Conservation (phyloP, 1,140 invertebrate species). For the Drosophila sulfurigaster region DNA sequence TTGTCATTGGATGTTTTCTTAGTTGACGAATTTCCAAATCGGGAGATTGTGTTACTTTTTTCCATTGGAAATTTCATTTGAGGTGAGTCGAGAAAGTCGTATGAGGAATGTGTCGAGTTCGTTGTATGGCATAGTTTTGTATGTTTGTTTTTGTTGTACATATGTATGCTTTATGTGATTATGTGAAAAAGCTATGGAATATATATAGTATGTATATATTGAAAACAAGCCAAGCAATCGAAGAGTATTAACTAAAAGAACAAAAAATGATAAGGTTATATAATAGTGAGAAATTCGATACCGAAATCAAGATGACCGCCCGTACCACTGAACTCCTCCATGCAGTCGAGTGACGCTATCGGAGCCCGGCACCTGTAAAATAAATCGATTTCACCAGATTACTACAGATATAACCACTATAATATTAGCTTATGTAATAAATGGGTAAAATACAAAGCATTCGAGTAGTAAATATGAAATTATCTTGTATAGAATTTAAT, state of each 20-base stretch:
- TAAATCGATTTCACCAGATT: background rate
- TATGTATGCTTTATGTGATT: conserved; percentile 21
- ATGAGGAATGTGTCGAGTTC: background rate
- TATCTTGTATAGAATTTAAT: no score
- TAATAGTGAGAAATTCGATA: conserved; percentile 85
- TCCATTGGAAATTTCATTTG: background rate
- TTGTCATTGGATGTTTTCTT: background rate
- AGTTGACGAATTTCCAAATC: background rate
- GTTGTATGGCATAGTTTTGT: background rate
- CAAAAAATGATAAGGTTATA: conserved; percentile 72
- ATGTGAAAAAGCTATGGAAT: conserved; percentile 2
- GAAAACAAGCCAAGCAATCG: conserved; percentile 54
- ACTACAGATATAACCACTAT: no score
- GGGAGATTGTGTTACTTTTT: conserved; percentile 3
- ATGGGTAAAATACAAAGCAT: background rate
- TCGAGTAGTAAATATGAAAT: no score
- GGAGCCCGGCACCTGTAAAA: conserved; percentile 93
- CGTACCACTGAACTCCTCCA: conserved; percentile 94
- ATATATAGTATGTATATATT: background rate
- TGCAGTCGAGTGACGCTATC: conserved; percentile 95
- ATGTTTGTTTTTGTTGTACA: background rate
- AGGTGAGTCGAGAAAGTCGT: conserved; percentile 2
- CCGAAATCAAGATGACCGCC: conserved; percentile 86
- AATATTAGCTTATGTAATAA: no score
- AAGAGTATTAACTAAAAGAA: conserved; percentile 59